These are phyloP conservation scores for Sebastes schlegelii DNA, from an alignment of 2,113 vertebrate genomes.

Conservation along the genomic window DNA sequence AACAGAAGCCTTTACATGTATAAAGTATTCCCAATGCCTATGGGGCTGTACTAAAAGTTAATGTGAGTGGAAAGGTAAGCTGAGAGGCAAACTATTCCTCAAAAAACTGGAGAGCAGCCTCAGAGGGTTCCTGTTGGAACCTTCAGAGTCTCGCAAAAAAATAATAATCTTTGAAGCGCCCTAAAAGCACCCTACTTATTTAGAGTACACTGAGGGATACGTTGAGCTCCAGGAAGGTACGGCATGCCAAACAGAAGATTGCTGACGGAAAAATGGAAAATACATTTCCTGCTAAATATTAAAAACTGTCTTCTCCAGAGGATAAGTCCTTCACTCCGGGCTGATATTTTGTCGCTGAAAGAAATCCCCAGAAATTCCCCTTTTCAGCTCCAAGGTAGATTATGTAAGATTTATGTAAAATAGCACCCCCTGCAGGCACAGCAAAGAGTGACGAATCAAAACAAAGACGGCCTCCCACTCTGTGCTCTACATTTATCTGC, in stretches of 20 bases:
- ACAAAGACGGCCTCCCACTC: slow-evolving; percentile 21
- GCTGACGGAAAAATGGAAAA: slow-evolving; percentile 43
- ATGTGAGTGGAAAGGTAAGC: slow-evolving; percentile 40
- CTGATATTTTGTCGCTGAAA: slow-evolving; percentile 24
- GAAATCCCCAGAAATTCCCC: slow-evolving; percentile 57
- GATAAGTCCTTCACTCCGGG: slow-evolving; percentile 29
- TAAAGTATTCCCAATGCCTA: slow-evolving; percentile 15
- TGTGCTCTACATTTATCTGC: slow-evolving; percentile 30
- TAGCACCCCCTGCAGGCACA: slow-evolving; percentile 53
- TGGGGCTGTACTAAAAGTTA: slow-evolving; percentile 39
- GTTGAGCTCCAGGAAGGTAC: slow-evolving; percentile 43
- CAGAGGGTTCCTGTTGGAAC: slow-evolving; percentile 30
- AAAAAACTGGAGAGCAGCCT: slow-evolving; percentile 43
- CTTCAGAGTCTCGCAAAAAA: slow-evolving; percentile 10
- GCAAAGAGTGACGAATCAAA: slow-evolving; percentile 40
- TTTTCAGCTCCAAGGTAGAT: slow-evolving; percentile 45
- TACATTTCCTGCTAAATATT: slow-evolving; percentile 52
- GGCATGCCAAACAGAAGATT: slow-evolving; percentile 22
- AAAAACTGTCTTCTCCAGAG: slow-evolving; percentile 47
- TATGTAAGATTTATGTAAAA: slow-evolving; percentile 62
- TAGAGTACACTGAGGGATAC: slow-evolving; percentile 32
- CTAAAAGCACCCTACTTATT: slow-evolving; percentile 45
- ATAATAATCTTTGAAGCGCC: slow-evolving; percentile 21
- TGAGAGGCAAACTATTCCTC: slow-evolving; percentile 37
- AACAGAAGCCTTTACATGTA: slow-evolving; percentile 5